phyloP scores from a whole-genome alignment of 1,140 invertebrate genomes.

The Parasteatoda tepidariorum region DNA sequence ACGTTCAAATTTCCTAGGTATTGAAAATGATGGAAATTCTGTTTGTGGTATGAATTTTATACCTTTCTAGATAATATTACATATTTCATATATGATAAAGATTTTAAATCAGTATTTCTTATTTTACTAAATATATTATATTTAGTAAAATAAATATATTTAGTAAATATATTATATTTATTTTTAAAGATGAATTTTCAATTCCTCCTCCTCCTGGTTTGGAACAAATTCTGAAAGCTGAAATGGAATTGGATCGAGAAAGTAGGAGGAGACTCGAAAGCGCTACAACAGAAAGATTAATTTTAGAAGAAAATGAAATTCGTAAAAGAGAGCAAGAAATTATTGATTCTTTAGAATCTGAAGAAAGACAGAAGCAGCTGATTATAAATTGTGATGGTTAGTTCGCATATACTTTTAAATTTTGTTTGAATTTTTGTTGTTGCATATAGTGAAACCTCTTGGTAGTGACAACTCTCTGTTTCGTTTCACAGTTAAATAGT shows the following conservation, averaged over 20 bases:
- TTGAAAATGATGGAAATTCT: slow-evolving; percentile 74
- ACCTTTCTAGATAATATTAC: neutral
- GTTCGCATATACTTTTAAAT: neutral
- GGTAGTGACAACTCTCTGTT: too few relatives aligned
- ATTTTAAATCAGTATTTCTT: too few relatives aligned
- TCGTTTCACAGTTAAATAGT: too few relatives aligned
- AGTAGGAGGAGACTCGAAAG: slow-evolving; percentile 21
- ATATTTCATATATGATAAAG: neutral
- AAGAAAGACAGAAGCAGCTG: slow-evolving; percentile 69
- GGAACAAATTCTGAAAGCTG: slow-evolving; percentile 80
- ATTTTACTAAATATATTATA: neutral
- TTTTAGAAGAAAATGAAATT: slow-evolving; percentile 73
- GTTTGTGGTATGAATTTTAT: slow-evolving; percentile 19
- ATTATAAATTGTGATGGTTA: neutral
- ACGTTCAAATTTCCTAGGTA: slow-evolving; percentile 85
- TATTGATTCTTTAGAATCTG: slow-evolving; percentile 76
- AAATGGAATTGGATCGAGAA: slow-evolving; percentile 75
- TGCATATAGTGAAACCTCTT: too few relatives aligned
- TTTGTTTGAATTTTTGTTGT: neutral
- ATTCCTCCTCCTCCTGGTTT: slow-evolving; percentile 83
- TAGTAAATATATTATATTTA: too few relatives aligned
- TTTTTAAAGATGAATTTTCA: slow-evolving; percentile 25
- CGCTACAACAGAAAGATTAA: slow-evolving; percentile 20
- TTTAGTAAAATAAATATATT: too few relatives aligned
- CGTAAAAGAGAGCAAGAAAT: slow-evolving; percentile 79